A percentile compares a stretch with the other conserved stretches of the same genome.
Conservation (phyloP, 1,140 invertebrate genomes). For the Heliconius eleuchia region DNA sequence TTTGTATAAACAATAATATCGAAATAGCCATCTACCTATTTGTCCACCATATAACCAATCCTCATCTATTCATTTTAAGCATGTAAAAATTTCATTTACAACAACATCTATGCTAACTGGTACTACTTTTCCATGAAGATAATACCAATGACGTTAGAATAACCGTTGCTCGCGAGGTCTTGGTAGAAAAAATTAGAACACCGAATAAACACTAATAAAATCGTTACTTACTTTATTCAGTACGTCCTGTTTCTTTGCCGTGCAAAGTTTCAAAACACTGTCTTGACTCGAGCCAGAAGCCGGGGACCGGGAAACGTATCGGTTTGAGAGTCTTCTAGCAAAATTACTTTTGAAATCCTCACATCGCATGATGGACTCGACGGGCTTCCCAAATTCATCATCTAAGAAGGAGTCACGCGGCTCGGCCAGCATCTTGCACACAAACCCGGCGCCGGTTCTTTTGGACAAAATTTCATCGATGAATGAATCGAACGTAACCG, state of each 20-base stretch:
- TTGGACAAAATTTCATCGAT: slow-evolving; percentile 47
- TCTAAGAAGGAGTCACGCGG: slow-evolving; percentile 49
- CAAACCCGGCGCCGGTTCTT: slow-evolving; percentile 45
- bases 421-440: slow-evolving; percentile 58
- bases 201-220: background rate
- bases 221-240: slow-evolving; percentile 57
- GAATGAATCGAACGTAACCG: slow-evolving; percentile 42
- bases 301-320: slow-evolving; percentile 61
- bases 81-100: background rate
- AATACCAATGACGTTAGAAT: background rate
- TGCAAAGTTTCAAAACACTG: slow-evolving; percentile 51
- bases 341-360: slow-evolving; percentile 78
- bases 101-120: background rate
- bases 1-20: background rate
- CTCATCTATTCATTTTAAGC: background rate
- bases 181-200: slow-evolving; percentile 10
- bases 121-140: background rate
- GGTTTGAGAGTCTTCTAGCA: slow-evolving; percentile 70
- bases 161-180: background rate
- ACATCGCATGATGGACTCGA: slow-evolving; percentile 75
- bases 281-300: slow-evolving; percentile 51
- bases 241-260: slow-evolving; percentile 44
- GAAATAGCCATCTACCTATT: background rate
- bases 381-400: slow-evolving; percentile 67
- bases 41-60: background rate